phyloP scores from a whole-genome alignment of 2,888 invertebrate genomes.

The Neoscelio sp. region DNA sequence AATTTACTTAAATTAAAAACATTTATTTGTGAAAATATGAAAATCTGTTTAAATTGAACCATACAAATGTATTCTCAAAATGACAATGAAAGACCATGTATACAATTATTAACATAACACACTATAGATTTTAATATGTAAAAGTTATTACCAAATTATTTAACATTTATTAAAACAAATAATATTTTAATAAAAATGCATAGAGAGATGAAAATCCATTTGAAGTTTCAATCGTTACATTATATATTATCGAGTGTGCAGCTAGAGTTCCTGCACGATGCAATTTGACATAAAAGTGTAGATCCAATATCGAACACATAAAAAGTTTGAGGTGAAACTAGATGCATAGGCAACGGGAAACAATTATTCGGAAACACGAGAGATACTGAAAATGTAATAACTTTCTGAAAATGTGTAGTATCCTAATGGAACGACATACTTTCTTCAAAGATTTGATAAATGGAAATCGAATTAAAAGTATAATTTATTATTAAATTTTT shows the following conservation, averaged over 20 bases:
- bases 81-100: too few relatives aligned
- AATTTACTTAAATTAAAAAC: too few relatives aligned
- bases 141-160: too few relatives aligned
- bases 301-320: slow-evolving; percentile 40
- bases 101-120: too few relatives aligned
- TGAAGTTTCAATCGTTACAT: slow-evolving; percentile 10
- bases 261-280: slow-evolving; percentile 15
- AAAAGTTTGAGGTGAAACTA: slow-evolving; percentile 26
- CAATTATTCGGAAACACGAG: slow-evolving; percentile 30
- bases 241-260: slow-evolving; percentile 19
- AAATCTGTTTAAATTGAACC: too few relatives aligned
- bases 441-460: too few relatives aligned
- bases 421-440: neutral
- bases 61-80: too few relatives aligned
- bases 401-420: slow-evolving; percentile 19
- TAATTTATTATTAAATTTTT: neutral
- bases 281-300: slow-evolving; percentile 36
- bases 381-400: slow-evolving; percentile 19
- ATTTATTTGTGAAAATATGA: too few relatives aligned
- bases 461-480: too few relatives aligned
- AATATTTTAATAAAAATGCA: neutral
- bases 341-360: slow-evolving; percentile 37
- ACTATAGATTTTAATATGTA: too few relatives aligned
- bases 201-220: neutral
- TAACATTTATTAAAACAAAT: too few relatives aligned